These are phyloP conservation scores for Alfaro cultratus DNA, from an alignment of 2,797 vertebrate genomes.

Conservation along the genomic window DNA sequence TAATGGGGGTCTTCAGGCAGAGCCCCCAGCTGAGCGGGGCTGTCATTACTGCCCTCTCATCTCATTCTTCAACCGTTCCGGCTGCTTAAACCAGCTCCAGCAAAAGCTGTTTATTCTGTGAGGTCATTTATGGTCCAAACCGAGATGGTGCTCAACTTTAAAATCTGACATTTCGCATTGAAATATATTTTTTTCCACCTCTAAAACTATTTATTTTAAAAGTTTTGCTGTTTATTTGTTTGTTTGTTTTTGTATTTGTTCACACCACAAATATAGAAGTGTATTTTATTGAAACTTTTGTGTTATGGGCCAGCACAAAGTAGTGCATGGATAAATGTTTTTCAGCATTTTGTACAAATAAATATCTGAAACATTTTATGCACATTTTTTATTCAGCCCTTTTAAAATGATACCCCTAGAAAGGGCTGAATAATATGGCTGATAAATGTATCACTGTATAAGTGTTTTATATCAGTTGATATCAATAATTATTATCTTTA, in stretches of 20 bases:
- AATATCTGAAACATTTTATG: background rate
- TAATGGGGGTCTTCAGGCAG: constrained; percentile 63
- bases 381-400: background rate
- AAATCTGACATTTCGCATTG: background rate
- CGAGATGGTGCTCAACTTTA: constrained; percentile 1
- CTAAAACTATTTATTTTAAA: background rate
- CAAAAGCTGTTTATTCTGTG: constrained; percentile 10
- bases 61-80: constrained; percentile 42
- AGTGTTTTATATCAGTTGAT: no score
- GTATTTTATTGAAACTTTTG: background rate
- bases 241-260: background rate
- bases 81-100: constrained; percentile 31
- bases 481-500: no score
- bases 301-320: background rate
- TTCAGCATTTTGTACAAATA: background rate
- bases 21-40: constrained; percentile 56
- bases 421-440: no score
- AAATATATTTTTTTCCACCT: background rate
- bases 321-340: background rate
- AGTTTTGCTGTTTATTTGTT: background rate
- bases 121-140: constrained; percentile 8
- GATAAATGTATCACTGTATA: no score
- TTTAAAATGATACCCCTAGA: background rate
- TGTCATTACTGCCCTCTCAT: constrained; percentile 58
- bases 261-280: background rate